These are phyloP conservation scores for Choristoneura rosaceana DNA, from an alignment of 2,888 invertebrate genomes.

Conservation along the genomic window DNA sequence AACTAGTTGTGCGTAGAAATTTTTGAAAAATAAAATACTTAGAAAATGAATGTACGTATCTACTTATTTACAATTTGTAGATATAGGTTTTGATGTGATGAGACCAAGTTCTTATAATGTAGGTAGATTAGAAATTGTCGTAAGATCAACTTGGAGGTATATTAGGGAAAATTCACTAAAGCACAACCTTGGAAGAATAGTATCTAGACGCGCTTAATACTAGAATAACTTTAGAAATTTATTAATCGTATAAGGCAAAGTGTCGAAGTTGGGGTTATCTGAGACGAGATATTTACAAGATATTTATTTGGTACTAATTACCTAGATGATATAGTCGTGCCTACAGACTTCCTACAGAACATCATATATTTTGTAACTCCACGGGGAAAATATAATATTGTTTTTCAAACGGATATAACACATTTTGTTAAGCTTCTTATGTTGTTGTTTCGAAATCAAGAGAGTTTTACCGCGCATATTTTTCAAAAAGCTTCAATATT, in stretches of 20 bases:
- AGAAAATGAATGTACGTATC: constrained; percentile 32
- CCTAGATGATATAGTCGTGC: constrained; percentile 35
- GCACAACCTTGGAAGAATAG: constrained; percentile 86
- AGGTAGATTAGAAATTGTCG: constrained; percentile 60
- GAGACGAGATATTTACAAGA: constrained; percentile 58
- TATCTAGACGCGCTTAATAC: constrained; percentile 82
- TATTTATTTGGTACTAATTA: constrained; percentile 36
- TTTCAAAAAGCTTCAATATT: neutral
- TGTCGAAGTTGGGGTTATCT: constrained; percentile 80
- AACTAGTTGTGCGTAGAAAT: constrained; percentile 81
- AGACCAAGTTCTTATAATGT: constrained; percentile 56
- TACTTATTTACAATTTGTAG: constrained; percentile 69
- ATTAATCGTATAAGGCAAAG: constrained; percentile 83
- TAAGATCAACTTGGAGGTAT: constrained; percentile 53
- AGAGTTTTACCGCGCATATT: neutral
- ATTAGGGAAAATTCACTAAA: constrained; percentile 79
- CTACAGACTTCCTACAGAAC: constrained; percentile 33
- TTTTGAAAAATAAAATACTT: constrained; percentile 62
- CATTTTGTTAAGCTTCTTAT: neutral
- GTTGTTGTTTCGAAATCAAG: neutral
- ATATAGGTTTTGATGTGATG: constrained; percentile 59
- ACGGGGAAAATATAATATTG: neutral
- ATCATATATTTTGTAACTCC: neutral
- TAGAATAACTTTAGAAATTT: constrained; percentile 78
- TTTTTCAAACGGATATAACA: neutral